Base-by-base conservation (phyloP, 2,797 vertebrate species). In the Microctenopoma stevenorrisi region DNA sequence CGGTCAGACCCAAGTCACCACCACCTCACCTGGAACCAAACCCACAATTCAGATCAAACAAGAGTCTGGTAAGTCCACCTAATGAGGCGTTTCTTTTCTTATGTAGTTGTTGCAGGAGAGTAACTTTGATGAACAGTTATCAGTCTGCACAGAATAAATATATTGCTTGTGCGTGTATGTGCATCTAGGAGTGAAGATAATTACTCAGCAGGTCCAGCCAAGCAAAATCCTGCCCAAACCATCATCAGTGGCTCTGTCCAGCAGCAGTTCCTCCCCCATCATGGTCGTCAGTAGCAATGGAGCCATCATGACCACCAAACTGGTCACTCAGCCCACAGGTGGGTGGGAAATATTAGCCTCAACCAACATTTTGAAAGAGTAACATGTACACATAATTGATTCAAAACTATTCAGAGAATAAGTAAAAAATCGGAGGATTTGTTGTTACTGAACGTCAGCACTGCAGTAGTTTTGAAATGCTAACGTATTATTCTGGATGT, bases 251-350 rank as follows among this genome's bases (percentile, higher is more conserved):
- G 93, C 94, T 64, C 86, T 99, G 82, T 93, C 96, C 79, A 95
- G 96, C 92, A 97, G 96, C 92, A 97, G 95, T 93, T 96, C 96
- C 77, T 96, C 97, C 12, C 98, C 98, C 77, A 98, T 99, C 86
- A 98, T 99, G 98, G 98, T 99, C 60, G 97, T 99, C 87, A 99
- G 98, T 91, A 99, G 97, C 94, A 99, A 99, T 48, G 98, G 97
- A 60, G 96, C 98, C 89, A 96, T 99, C 84, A 98, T 99, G 97
- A 98, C 97, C 80, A 98, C 97, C 80, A 98, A 99, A 81, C 93
- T 98, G 90, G 96, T 98, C 81, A 97, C 97, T 56, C 95, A 97
- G 86, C 95, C 96, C 67, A 96, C 98, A 92, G 97, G 98, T 99
- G 89, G 89, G 12, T 42, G 12, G 37, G 7, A 13, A 51, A 52